These are phyloP conservation scores for Capra hircus DNA, from an alignment of 2,113 vertebrate genomes.

Conservation along the genomic window DNA sequence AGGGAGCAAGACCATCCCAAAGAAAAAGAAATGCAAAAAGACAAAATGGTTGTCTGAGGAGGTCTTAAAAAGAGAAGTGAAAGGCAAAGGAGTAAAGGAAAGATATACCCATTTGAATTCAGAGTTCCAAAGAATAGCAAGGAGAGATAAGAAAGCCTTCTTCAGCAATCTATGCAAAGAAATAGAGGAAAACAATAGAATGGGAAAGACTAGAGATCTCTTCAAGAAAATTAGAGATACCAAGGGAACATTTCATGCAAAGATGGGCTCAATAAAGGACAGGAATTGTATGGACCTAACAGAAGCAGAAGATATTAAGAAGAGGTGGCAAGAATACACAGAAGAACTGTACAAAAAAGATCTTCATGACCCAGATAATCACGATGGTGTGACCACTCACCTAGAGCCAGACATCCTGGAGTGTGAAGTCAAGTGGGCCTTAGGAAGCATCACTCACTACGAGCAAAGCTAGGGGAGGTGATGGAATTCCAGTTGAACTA, in stretches of 20 bases:
- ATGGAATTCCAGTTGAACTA: neutral
- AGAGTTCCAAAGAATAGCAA: neutral
- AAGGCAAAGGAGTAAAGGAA: neutral
- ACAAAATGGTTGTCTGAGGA: neutral
- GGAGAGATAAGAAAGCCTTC: neutral
- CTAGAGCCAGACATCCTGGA: neutral
- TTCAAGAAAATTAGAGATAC: neutral
- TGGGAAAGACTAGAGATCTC: neutral
- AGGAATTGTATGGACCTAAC: neutral
- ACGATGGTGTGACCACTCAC: neutral
- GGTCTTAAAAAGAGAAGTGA: neutral
- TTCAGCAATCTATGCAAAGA: neutral
- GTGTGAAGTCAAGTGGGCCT: neutral
- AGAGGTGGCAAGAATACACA: neutral
- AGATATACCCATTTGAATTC: neutral
- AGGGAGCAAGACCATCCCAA: neutral
- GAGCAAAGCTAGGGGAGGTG: neutral
- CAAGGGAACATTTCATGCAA: neutral
- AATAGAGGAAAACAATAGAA: neutral
- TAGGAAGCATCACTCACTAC: neutral
- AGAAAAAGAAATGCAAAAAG: neutral
- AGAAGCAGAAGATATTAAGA: neutral
- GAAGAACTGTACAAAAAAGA: neutral
- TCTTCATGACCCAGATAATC: neutral
- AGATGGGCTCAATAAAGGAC: neutral